These are phyloP conservation scores for Maniola jurtina DNA, from an alignment of 1,140 invertebrate genomes.

Conservation along the genomic window DNA sequence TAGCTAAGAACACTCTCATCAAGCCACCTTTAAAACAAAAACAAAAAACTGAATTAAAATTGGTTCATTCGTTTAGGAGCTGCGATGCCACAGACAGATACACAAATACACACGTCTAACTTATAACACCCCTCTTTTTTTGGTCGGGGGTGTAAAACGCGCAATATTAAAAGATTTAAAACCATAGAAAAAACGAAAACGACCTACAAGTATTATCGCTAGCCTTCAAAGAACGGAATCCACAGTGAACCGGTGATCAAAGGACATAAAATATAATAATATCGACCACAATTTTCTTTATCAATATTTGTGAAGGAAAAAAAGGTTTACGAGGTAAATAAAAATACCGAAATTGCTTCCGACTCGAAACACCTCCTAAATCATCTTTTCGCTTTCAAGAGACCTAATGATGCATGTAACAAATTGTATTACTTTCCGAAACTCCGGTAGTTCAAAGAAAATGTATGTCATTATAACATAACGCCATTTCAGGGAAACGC, in stretches of 20 bases:
- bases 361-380: conserved; percentile 7
- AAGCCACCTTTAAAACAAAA: too few relatives aligned
- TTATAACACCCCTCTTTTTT: too few relatives aligned
- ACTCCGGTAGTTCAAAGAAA: conserved; percentile 5
- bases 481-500: background rate
- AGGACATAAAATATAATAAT: background rate
- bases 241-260: background rate
- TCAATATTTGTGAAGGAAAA: conserved; percentile 2
- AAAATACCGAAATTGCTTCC: conserved; percentile 2
- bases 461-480: conserved; percentile 8
- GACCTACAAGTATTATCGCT: background rate
- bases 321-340: conserved; percentile 9
- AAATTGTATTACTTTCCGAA: conserved; percentile 10
- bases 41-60: too few relatives aligned
- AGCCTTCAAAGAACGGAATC: background rate
- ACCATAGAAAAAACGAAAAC: background rate
- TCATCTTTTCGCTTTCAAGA: conserved; percentile 11
- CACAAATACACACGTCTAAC: too few relatives aligned
- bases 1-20: too few relatives aligned
- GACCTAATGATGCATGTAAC: conserved; percentile 11
- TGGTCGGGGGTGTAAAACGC: too few relatives aligned
- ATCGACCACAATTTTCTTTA: conserved; percentile 1
- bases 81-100: too few relatives aligned
- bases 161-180: too few relatives aligned
- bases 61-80: too few relatives aligned